phyloP scores from a whole-genome alignment of 2,797 vertebrate genomes.

The Gymnoscopelus braueri region DNA sequence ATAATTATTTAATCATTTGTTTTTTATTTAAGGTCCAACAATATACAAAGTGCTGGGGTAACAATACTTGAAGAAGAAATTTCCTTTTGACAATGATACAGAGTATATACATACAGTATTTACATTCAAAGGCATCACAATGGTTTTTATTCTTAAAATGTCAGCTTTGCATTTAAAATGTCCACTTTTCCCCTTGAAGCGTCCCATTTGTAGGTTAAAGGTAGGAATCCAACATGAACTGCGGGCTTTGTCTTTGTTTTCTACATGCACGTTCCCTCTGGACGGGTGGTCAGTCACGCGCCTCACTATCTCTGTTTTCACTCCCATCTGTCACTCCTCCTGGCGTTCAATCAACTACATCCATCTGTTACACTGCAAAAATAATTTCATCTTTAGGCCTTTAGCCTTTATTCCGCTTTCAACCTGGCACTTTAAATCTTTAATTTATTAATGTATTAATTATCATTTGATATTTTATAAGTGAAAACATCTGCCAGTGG shows the following conservation, averaged over 20 bases:
- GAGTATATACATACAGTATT: conserved; percentile 59
- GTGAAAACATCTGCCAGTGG: too few species aligned
- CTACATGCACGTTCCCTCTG: not conserved
- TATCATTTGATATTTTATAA: too few species aligned
- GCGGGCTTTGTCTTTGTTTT: not conserved
- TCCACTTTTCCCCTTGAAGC: conserved; percentile 2
- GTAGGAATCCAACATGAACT: not conserved
- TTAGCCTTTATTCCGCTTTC: too few species aligned
- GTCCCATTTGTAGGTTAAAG: conserved; percentile 5
- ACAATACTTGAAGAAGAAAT: conserved; percentile 58
- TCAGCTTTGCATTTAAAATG: conserved; percentile 2
- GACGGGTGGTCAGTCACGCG: conserved; percentile 25
- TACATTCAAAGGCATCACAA: conserved; percentile 58
- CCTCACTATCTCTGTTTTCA: conserved; percentile 60
- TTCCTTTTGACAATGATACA: conserved; percentile 54
- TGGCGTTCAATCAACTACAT: conserved; percentile 51
- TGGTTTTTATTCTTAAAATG: conserved; percentile 25
- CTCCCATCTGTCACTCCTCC: conserved; percentile 67
- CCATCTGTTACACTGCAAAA: conserved; percentile 60
- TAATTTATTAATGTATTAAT: too few species aligned
- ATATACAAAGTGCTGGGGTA: conserved; percentile 73
- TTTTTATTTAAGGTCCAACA: conserved; percentile 64
- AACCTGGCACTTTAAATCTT: too few species aligned
- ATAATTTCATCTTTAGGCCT: too few species aligned
- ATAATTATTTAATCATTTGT: conserved; percentile 47